Percentiles rank a stretch among this genome's conserved stretches.
Conservation (phyloP, 2,797 vertebrate species). For the Pampus argenteus region DNA sequence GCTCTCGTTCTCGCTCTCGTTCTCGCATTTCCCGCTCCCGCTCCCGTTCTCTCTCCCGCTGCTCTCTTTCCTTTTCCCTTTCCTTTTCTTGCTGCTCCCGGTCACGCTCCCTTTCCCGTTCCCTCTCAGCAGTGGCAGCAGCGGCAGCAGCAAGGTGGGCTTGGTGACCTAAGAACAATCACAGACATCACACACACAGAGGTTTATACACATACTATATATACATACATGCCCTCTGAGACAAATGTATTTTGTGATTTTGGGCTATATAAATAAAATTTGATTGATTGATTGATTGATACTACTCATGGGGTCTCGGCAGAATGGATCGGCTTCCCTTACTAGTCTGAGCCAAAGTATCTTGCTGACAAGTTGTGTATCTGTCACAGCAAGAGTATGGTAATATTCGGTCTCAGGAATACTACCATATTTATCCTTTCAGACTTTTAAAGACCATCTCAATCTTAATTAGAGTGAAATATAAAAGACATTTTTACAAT, state of each 20-base stretch:
- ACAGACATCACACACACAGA: slow-evolving; percentile 51
- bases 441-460: background rate
- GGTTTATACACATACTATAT: slow-evolving; percentile 26
- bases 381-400: background rate
- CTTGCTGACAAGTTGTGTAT: background rate
- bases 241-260: too few species aligned
- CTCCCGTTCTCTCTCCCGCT: slow-evolving; percentile 87
- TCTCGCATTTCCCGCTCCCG: slow-evolving; percentile 80
- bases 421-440: slow-evolving; percentile 8
- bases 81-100: slow-evolving; percentile 86
- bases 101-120: slow-evolving; percentile 85
- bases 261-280: too few species aligned
- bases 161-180: slow-evolving; percentile 87
- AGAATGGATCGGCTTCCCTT: slow-evolving; percentile 16
- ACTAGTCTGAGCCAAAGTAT: slow-evolving; percentile 7
- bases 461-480: background rate
- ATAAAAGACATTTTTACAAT: background rate
- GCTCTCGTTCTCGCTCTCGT: slow-evolving; percentile 84
- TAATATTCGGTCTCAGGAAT: slow-evolving; percentile 17
- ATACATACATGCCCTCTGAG: too few species aligned
- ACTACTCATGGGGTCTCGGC: background rate
- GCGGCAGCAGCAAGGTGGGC: slow-evolving; percentile 88
- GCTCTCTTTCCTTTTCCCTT: slow-evolving; percentile 82
- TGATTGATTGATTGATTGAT: too few species aligned
- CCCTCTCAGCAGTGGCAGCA: slow-evolving; percentile 88